Percentiles rank a stretch among this genome's conserved stretches.
Evolutionary conservation across 1,140 invertebrate genomes (phyloP).

Genomic region (Macrosteles quadrilineatus): DNA sequence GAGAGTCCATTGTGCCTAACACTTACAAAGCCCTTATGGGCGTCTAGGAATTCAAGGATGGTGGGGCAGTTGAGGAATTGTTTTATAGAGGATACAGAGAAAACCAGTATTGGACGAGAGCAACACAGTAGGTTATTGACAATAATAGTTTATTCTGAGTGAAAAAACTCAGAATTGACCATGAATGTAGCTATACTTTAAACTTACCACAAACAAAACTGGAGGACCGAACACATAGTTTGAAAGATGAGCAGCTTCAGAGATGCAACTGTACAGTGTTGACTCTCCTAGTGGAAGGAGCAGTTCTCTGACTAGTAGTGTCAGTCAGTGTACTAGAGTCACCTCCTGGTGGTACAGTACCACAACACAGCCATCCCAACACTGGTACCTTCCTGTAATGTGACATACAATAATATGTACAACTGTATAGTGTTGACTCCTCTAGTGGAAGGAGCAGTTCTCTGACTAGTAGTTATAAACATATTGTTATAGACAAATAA

Average conservation of each 20-base stretch:
- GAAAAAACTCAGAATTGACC: too few relatives aligned
- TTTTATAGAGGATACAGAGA: too few relatives aligned
- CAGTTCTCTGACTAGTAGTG: conserved; percentile 16
- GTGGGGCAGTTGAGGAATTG: too few relatives aligned
- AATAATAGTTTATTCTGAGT: too few relatives aligned
- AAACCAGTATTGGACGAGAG: too few relatives aligned
- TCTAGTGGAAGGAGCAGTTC: not conserved
- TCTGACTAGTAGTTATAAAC: conserved; percentile 3
- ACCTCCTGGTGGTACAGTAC: not conserved
- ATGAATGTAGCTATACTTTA: too few relatives aligned
- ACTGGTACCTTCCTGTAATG: conserved; percentile 17
- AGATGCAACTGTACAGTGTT: conserved; percentile 24
- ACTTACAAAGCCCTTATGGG: too few relatives aligned
- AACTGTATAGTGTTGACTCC: conserved; percentile 18
- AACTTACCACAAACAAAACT: not conserved
- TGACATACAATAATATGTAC: not conserved
- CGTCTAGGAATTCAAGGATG: too few relatives aligned
- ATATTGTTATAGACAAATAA: conserved; percentile 7
- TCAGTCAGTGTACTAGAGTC: conserved; percentile 21
- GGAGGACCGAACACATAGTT: not conserved
- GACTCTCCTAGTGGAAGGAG: not conserved
- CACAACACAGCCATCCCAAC: conserved; percentile 22
- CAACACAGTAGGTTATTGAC: too few relatives aligned
- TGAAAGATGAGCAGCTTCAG: not conserved
- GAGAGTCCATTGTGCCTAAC: too few relatives aligned